phyloP scores from a whole-genome alignment of 30 jellyfish, hydroid and myxozoan genomes.

The Aurelia sp. region DNA sequence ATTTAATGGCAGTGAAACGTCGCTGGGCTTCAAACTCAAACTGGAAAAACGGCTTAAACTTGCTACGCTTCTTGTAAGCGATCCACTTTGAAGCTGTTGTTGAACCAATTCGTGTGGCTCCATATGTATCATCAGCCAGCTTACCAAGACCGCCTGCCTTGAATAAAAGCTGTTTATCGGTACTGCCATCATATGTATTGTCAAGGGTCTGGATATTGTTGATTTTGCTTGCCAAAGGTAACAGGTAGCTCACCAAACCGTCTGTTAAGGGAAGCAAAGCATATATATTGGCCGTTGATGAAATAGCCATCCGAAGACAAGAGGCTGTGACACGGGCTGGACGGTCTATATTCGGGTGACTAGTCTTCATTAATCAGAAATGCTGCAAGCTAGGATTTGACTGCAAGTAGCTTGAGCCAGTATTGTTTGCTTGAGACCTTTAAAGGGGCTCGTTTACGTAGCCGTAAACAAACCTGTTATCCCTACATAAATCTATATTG shows the following conservation, averaged over 20 bases:
- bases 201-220: constrained; percentile 59
- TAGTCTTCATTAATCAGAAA: no score
- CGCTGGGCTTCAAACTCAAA: constrained; percentile 61
- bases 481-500: no score
- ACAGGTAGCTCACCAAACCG: constrained; percentile 60
- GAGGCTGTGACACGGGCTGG: no score
- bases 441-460: no score
- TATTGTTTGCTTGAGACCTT: no score
- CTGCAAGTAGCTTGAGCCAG: no score
- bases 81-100: constrained; percentile 70
- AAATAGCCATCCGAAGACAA: no score
- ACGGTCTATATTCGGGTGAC: no score
- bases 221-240: constrained; percentile 69
- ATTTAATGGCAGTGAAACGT: constrained; percentile 61
- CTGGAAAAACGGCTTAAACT: constrained; percentile 64
- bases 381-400: no score
- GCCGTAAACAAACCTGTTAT: no score
- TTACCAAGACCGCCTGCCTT: constrained; percentile 86
- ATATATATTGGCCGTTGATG: neutral
- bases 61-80: constrained; percentile 55
- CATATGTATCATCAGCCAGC: constrained; percentile 84
- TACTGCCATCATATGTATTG: constrained; percentile 75
- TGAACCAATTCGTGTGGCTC: constrained; percentile 1
- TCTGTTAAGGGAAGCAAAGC: constrained; percentile 31
- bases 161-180: constrained; percentile 17